Percentiles rank a stretch among this genome's conserved stretches.
Conservation (phyloP, 2,888 invertebrate species). For the Orthosia gothica region DNA sequence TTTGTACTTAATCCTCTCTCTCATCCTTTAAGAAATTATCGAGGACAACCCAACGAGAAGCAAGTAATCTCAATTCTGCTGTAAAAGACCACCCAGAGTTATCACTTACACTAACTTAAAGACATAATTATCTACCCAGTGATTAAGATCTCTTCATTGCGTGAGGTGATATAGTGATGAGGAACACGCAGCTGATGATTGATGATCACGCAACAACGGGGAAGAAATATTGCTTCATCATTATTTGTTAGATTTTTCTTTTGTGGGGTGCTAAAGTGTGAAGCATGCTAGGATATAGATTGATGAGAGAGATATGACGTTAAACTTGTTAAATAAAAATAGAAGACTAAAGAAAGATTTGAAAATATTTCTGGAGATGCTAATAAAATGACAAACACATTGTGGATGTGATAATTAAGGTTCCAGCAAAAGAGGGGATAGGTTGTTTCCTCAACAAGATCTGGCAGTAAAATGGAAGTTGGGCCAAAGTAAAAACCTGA, state of each 20-base stretch:
- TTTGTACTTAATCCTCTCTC: neutral
- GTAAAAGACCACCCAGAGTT: slow-evolving; percentile 44
- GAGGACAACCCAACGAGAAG: neutral
- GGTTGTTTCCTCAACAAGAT: neutral
- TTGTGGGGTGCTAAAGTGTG: slow-evolving; percentile 34
- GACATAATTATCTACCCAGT: slow-evolving; percentile 45
- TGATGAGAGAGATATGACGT: slow-evolving; percentile 2
- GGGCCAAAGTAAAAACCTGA: no score
- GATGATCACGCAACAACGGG: slow-evolving; percentile 55
- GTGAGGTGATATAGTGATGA: slow-evolving; percentile 56
- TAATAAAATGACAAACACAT: neutral
- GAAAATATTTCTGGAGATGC: neutral
- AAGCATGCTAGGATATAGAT: slow-evolving; percentile 16
- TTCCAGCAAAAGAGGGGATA: neutral
- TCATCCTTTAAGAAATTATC: neutral
- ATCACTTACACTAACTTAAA: slow-evolving; percentile 49
- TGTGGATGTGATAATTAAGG: neutral
- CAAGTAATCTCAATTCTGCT: slow-evolving; percentile 5
- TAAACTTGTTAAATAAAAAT: neutral
- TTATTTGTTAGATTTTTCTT: slow-evolving; percentile 43
- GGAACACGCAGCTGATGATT: slow-evolving; percentile 54
- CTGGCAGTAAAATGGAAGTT: neutral
- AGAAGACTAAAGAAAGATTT: no score
- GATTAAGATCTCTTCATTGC: slow-evolving; percentile 61
- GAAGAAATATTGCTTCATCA: slow-evolving; percentile 56